Percentiles rank a stretch among this genome's conserved stretches.
Evolutionary conservation across 92 coral and sea anemone species (phyloP).

Genomic region (Porites divaricata): DNA sequence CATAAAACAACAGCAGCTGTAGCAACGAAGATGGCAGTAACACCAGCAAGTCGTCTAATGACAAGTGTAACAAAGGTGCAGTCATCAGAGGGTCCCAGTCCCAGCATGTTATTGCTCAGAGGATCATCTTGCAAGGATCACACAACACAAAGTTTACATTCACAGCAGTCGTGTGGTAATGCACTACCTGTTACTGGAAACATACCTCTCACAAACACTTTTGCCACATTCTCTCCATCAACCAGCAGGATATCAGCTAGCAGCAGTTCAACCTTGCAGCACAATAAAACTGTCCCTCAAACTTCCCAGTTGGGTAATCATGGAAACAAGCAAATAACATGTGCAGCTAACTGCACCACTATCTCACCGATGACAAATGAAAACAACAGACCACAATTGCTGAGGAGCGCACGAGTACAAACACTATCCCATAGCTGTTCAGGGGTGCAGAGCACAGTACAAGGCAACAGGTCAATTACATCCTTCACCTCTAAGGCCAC

Average conservation of each 20-base stretch:
- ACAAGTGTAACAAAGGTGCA: background rate
- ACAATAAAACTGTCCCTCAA: background rate
- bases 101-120: no score
- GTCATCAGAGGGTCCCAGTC: background rate
- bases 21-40: background rate
- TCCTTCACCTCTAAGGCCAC: background rate
- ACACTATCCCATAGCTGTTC: background rate
- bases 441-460: background rate
- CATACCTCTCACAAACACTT: background rate
- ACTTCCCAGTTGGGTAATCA: background rate
- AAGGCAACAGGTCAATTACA: background rate
- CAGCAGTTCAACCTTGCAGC: background rate
- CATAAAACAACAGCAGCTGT: slow-evolving; percentile 20
- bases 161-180: background rate
- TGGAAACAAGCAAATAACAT: background rate
- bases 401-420: background rate
- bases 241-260: background rate
- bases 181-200: background rate
- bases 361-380: background rate
- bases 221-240: background rate
- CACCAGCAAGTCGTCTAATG: background rate
- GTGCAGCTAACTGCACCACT: background rate
- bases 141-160: background rate
- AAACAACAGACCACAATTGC: background rate
- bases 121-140: background rate